A percentile compares a stretch with the other conserved stretches of the same genome.
phyloP scores from a whole-genome alignment of 2,888 invertebrate species.

The Spatulosminthurus flaviceps region DNA sequence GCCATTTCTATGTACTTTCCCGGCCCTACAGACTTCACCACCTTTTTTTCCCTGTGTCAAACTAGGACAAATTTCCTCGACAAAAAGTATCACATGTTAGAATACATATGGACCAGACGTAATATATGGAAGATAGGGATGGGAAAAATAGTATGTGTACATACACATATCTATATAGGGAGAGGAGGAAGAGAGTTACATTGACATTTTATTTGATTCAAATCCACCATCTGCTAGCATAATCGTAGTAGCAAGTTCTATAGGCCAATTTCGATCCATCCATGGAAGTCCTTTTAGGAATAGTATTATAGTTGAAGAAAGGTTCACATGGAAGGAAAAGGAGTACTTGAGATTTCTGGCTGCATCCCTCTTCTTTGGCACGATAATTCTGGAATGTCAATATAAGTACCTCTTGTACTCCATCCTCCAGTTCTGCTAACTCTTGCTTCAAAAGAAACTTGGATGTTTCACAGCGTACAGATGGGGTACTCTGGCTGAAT shows the following conservation, averaged over 20 bases:
- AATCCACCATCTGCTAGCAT: conserved; percentile 37
- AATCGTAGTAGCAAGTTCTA: not conserved
- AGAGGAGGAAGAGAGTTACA: conserved; percentile 23
- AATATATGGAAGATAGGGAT: not conserved
- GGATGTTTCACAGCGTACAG: not conserved
- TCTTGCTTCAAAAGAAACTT: not conserved
- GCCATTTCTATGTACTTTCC: too few relatives aligned
- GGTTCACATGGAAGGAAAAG: not conserved
- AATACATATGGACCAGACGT: too few relatives aligned
- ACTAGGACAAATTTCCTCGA: too few relatives aligned
- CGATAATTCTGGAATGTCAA: conserved; percentile 27
- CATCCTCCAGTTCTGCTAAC: not conserved
- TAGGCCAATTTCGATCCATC: conserved; percentile 15
- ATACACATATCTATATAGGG: not conserved
- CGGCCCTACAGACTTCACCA: too few relatives aligned
- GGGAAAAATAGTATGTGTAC: too few relatives aligned
- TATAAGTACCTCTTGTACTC: conserved; percentile 28
- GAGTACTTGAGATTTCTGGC: conserved; percentile 24
- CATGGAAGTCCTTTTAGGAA: not conserved
- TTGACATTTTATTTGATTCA: conserved; percentile 45
- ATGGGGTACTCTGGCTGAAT: not conserved
- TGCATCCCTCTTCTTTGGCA: conserved; percentile 29
- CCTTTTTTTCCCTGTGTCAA: too few relatives aligned
- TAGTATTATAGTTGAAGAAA: not conserved
- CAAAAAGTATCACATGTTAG: too few relatives aligned